These are phyloP conservation scores for Myiotriccus ornatus DNA, from an alignment of 2,797 vertebrate species.

Conservation along the genomic window DNA sequence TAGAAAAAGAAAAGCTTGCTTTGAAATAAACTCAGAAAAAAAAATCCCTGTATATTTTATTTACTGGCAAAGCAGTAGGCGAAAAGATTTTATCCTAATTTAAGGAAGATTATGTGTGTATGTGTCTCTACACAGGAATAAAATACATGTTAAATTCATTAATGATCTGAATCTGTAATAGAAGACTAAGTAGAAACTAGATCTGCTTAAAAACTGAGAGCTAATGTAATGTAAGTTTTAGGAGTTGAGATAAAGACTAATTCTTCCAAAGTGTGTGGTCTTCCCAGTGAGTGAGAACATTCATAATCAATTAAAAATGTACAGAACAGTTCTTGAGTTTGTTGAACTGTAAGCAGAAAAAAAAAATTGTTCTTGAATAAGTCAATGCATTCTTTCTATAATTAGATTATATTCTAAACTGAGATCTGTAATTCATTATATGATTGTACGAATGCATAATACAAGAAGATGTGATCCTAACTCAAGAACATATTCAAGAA, in stretches of 20 bases:
- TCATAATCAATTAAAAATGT: neutral
- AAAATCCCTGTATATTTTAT: neutral
- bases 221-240: neutral
- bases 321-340: conserved; percentile 14
- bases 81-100: neutral
- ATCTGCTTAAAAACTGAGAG: neutral
- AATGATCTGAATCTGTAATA: neutral
- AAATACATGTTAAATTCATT: neutral
- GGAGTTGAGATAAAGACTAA: neutral
- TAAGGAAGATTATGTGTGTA: neutral
- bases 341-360: neutral
- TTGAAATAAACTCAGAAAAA: neutral
- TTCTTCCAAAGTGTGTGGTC: neutral
- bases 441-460: neutral
- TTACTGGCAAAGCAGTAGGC: neutral
- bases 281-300: neutral
- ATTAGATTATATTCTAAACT: neutral
- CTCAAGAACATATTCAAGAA: neutral
- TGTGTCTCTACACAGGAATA: neutral
- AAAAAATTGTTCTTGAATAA: neutral
- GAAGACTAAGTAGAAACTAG: neutral
- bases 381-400: neutral
- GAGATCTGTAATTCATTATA: neutral
- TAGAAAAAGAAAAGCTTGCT: neutral
- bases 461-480: neutral